Percentiles rank a stretch among this genome's conserved stretches.
Evolutionary conservation across 2,797 vertebrate genomes (phyloP).

Genomic region (Carapus acus): DNA sequence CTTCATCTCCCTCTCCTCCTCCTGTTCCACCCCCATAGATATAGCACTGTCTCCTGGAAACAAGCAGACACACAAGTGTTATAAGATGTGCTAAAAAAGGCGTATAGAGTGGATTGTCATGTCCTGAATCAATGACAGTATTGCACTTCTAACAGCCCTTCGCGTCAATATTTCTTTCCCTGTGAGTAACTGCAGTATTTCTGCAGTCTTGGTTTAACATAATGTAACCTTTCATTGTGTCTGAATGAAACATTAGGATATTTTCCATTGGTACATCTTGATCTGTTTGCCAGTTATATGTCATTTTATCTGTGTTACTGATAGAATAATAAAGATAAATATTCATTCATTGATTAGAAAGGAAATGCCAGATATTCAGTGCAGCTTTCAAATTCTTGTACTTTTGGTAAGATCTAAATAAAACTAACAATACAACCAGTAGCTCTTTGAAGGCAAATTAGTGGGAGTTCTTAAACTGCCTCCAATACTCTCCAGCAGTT

Average conservation of each 20-base stretch:
- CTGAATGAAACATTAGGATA: too few species aligned
- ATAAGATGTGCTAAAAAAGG: conserved; percentile 10
- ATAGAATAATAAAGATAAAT: background rate
- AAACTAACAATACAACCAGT: conserved; percentile 2
- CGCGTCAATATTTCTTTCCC: too few species aligned
- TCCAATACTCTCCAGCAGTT: background rate
- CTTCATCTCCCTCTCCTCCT: conserved; percentile 64
- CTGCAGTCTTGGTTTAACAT: too few species aligned
- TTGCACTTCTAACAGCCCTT: too few species aligned
- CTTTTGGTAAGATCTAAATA: background rate
- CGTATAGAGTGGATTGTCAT: conserved; percentile 1
- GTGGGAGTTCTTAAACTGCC: conserved; percentile 4
- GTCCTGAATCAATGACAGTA: background rate
- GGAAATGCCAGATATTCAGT: background rate
- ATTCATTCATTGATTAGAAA: background rate
- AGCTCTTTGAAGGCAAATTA: background rate
- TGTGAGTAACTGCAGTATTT: too few species aligned
- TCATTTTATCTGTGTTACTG: too few species aligned
- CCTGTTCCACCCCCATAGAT: conserved; percentile 27
- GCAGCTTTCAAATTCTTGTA: too few species aligned
- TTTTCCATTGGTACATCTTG: too few species aligned
- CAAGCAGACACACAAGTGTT: conserved; percentile 22
- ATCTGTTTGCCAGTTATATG: too few species aligned
- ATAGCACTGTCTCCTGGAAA: conserved; percentile 52
- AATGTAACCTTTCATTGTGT: too few species aligned